Evolutionary conservation across 2,113 vertebrate species (phyloP).

Genomic region (Psittacus erithacus): DNA sequence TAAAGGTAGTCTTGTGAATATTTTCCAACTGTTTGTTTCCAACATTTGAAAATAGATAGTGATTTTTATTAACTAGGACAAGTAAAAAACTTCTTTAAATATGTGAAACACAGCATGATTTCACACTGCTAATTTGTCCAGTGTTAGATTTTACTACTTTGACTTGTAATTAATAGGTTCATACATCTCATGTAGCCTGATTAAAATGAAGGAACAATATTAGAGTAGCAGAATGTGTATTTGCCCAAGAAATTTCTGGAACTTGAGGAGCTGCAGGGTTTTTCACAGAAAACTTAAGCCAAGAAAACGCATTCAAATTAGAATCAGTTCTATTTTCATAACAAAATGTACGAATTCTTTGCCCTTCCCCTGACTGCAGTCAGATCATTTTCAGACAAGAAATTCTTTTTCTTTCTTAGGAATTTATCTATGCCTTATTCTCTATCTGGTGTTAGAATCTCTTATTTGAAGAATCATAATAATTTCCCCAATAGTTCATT

Average conservation of each 20-base stretch:
- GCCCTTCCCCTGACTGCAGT: neutral
- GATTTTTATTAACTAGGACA: neutral
- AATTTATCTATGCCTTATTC: neutral
- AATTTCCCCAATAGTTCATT: neutral
- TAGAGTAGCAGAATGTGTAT: neutral
- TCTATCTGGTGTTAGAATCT: neutral
- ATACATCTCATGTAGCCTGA: neutral
- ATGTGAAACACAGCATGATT: neutral
- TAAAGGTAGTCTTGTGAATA: neutral
- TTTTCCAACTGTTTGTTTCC: neutral
- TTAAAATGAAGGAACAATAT: neutral
- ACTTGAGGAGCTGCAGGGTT: neutral
- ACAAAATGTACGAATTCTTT: neutral
- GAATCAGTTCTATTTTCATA: neutral
- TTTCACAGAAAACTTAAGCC: neutral
- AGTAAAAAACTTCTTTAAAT: neutral
- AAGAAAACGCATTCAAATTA: neutral
- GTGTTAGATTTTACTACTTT: neutral
- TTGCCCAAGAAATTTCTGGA: neutral
- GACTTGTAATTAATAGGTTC: neutral
- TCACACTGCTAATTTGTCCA: neutral
- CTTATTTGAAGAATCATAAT: neutral
- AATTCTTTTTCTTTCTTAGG: neutral
- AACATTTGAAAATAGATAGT: neutral
- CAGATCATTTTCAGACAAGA: neutral